Percentiles rank a stretch among this genome's conserved stretches.
Conservation (phyloP, 2,113 vertebrate species). For the Probosciger aterrimus region DNA sequence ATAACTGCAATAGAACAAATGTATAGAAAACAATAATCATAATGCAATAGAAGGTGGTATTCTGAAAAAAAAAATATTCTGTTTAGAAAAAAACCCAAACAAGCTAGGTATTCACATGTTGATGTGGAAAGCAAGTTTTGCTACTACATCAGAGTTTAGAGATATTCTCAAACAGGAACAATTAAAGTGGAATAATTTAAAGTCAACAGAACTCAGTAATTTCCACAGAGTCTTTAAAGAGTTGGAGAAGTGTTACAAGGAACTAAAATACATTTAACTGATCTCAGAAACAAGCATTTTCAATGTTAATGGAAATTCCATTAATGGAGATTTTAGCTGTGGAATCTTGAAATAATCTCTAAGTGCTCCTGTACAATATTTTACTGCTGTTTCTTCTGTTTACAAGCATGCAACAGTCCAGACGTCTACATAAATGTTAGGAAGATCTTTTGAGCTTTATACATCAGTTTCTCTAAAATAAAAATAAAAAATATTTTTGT, state of each 20-base stretch:
- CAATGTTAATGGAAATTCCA: background rate
- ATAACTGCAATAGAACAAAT: background rate
- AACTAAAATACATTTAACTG: background rate
- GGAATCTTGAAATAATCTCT: background rate
- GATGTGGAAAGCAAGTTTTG: background rate
- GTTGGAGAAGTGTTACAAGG: background rate
- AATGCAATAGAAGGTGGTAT: background rate
- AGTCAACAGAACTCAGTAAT: background rate
- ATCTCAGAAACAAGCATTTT: background rate
- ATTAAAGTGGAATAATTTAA: background rate
- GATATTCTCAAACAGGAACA: background rate
- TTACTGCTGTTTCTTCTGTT: background rate
- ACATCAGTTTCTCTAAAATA: background rate
- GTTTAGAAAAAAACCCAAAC: background rate
- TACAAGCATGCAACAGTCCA: background rate
- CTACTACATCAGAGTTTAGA: background rate
- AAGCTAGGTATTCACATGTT: background rate
- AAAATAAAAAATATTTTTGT: accelerated
- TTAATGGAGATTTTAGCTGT: background rate
- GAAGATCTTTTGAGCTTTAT: background rate
- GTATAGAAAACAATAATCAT: background rate
- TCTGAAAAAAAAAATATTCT: background rate
- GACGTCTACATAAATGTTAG: background rate
- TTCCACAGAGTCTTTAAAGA: background rate
- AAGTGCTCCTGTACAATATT: background rate